phyloP scores from a whole-genome alignment of 1,140 invertebrate genomes.

The Venustaconcha ellipsiformis region DNA sequence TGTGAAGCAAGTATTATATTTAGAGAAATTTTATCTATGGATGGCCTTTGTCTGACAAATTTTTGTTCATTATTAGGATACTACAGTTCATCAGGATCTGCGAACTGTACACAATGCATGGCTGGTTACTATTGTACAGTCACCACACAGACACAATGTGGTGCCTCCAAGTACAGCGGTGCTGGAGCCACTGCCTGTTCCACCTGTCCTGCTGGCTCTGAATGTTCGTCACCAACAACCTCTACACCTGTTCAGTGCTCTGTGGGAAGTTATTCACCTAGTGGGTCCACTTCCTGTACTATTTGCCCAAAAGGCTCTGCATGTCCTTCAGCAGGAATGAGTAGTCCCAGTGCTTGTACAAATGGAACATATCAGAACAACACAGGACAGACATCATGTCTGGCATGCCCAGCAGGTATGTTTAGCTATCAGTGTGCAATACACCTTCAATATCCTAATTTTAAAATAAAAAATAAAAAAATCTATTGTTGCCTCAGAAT shows the following conservation, averaged over 20 bases:
- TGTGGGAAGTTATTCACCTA: conserved; percentile 47
- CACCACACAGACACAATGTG: conserved; percentile 49
- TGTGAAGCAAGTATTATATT: not conserved
- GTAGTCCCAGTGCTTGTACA: conserved; percentile 40
- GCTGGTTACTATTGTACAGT: conserved; percentile 55
- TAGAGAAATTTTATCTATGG: not conserved
- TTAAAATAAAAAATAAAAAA: too few species aligned
- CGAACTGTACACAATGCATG: conserved; percentile 49
- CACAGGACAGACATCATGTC: conserved; percentile 51
- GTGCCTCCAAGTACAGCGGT: conserved; percentile 46
- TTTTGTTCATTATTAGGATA: conserved; percentile 39
- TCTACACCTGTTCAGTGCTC: conserved; percentile 47
- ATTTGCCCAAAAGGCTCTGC: conserved; percentile 48
- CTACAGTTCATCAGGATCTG: conserved; percentile 30
- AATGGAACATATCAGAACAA: conserved; percentile 51
- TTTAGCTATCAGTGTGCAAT: conserved; percentile 41
- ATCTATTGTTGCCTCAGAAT: too few species aligned
- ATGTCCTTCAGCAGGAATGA: conserved; percentile 49
- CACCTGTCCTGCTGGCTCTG: conserved; percentile 51
- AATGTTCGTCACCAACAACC: conserved; percentile 35
- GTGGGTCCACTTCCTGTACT: conserved; percentile 41
- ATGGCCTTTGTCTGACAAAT: not conserved
- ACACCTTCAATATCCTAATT: not conserved
- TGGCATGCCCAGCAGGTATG: conserved; percentile 45
- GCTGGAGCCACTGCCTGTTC: conserved; percentile 46